These are phyloP conservation scores for Hassar affinis DNA, from an alignment of 2,113 vertebrate genomes.

Conservation along the genomic window DNA sequence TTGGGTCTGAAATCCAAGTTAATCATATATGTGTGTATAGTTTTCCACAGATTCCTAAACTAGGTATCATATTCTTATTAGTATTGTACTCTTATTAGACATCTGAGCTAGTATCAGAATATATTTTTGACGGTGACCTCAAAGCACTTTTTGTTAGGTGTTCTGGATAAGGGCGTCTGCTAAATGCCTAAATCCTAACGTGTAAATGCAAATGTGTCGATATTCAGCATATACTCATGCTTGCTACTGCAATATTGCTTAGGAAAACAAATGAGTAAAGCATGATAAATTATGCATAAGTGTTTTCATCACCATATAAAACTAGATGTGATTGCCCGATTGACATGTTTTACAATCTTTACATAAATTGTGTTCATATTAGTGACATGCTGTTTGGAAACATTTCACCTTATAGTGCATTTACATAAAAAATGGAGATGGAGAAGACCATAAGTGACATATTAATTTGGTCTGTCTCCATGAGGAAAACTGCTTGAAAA, in stretches of 20 bases:
- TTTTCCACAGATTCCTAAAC: too few species aligned
- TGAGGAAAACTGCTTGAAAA: background rate
- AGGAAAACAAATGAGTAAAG: background rate
- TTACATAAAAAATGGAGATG: background rate
- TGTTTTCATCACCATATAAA: background rate
- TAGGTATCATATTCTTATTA: too few species aligned
- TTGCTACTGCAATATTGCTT: background rate
- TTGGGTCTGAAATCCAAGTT: background rate
- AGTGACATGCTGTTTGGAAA: background rate
- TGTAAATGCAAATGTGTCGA: background rate
- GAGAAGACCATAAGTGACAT: background rate
- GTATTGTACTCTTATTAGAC: too few species aligned
- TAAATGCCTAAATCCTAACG: too few species aligned
- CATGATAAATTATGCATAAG: background rate
- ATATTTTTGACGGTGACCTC: too few species aligned
- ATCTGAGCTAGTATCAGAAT: too few species aligned
- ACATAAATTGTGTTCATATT: background rate
- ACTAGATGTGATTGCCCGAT: background rate
- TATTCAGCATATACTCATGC: background rate
- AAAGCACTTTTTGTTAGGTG: too few species aligned
- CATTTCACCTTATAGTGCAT: background rate
- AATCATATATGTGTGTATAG: too few species aligned
- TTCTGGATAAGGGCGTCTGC: too few species aligned
- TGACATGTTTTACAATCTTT: background rate
- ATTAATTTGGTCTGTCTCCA: background rate